These are phyloP conservation scores for Psittacus erithacus DNA, from an alignment of 2,113 vertebrate species.

Conservation along the genomic window DNA sequence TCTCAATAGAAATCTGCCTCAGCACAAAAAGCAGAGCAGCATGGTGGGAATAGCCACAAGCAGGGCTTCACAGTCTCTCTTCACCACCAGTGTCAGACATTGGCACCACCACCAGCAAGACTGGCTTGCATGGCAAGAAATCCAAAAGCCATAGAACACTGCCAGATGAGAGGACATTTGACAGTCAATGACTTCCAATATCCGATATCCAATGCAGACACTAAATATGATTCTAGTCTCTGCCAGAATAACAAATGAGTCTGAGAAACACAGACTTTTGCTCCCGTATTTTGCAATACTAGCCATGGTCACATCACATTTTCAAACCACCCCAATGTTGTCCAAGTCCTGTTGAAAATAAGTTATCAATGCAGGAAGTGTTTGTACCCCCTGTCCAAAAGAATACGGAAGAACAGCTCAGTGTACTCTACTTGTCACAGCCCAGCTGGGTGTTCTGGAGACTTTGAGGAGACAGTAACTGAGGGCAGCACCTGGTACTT, in stretches of 20 bases:
- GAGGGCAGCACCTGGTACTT: background rate
- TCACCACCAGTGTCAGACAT: background rate
- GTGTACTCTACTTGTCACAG: rapidly evolving
- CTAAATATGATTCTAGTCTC: background rate
- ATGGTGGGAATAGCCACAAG: rapidly evolving
- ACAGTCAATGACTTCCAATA: background rate
- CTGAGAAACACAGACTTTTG: background rate
- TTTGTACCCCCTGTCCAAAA: background rate
- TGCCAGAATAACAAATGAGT: background rate
- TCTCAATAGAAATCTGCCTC: background rate
- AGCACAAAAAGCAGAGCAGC: background rate
- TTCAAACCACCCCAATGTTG: rapidly evolving
- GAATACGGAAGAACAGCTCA: background rate
- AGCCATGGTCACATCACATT: background rate
- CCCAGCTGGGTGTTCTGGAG: background rate
- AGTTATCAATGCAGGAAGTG: background rate
- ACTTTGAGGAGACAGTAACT: background rate
- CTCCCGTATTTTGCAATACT: background rate
- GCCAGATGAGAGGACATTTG: background rate
- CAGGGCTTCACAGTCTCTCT: background rate
- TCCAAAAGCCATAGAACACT: background rate
- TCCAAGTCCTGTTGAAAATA: background rate
- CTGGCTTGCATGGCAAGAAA: background rate
- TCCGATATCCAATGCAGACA: background rate
- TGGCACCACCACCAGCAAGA: background rate